Evolutionary conservation across 2,113 vertebrate species (phyloP), one percentile per base, ranked within the genome.

Genomic region (Cavia aperea): DNA sequence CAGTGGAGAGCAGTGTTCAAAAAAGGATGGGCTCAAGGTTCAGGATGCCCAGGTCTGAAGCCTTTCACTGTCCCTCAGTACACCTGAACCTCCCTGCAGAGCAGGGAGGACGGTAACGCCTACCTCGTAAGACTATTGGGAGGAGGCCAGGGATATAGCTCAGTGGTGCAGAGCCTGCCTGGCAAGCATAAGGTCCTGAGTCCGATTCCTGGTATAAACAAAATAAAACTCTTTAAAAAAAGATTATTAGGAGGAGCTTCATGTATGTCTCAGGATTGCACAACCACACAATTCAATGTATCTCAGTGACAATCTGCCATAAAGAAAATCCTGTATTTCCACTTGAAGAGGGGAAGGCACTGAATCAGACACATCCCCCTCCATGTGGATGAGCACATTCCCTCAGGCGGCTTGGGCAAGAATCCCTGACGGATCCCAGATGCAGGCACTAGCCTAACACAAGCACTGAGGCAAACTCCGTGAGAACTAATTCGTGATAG

Each of bases 401-500:
- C 31, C 43, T 63, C 2, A 3, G 51, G 54, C 13, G 77, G 36
- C 51, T 0, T 49, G 46, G 56, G 29, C 46, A 56, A 39, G 31
- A 65, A 39, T 60, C 23, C 29, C 43, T 72, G 11, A 63, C 18
- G 81, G 75, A 36, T 9, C 4, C 46, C 60, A 33, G 81, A 39
- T 13, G 46, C 24, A 87, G 46, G 62, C 31, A 60, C 0, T n/a
- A 26, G 3, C 29, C 18, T 21, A 43, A 39, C 86, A 24, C 7
- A 62, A 68, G 58, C 21, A 54, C 39, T 60, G 18, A 4, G 8
- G n/a, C 87, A 46, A 75, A 83, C 56, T 29, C 73, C 26, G 5
- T 10, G 39, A 77, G 79, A 1, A 2, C 24, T 16, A 60, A n/a
- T 0, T 5, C 1, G 2, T 14, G 11, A 1, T 18, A 36, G 49